Percentiles rank a stretch among this genome's conserved stretches.
Conservation (phyloP, 2,113 vertebrate genomes). For the Campylorhamphus procurvoides region DNA sequence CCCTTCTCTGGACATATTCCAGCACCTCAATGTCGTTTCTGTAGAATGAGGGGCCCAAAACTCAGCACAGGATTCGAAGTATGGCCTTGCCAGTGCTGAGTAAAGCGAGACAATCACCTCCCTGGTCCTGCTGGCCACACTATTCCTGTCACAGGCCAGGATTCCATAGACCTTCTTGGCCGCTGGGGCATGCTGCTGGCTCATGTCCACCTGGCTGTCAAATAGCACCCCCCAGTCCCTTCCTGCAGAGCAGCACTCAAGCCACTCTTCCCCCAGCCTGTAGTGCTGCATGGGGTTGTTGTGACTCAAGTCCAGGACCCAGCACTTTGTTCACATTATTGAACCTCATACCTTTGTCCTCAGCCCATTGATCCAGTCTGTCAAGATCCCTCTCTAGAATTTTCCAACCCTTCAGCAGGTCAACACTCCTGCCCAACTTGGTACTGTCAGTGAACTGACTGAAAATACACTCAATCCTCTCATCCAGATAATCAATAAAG, state of each 20-base stretch:
- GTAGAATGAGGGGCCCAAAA: background rate
- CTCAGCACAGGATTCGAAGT: background rate
- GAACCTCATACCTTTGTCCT: background rate
- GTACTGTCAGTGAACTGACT: background rate
- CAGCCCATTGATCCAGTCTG: accelerated
- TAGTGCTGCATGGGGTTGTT: background rate
- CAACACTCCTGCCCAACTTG: background rate
- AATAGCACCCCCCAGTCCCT: background rate
- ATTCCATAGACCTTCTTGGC: background rate
- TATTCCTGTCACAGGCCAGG: background rate
- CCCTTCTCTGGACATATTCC: background rate
- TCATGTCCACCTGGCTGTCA: background rate
- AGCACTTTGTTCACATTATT: background rate
- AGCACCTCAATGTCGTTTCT: background rate
- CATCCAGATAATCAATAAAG: background rate
- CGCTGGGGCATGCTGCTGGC: background rate
- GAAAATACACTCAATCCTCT: background rate
- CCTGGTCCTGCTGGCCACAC: background rate
- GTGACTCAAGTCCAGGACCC: background rate
- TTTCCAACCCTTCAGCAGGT: background rate
- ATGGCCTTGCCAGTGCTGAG: background rate
- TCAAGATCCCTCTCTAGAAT: background rate
- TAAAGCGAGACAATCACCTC: background rate
- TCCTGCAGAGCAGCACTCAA: background rate
- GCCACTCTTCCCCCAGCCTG: background rate